These are phyloP conservation scores for Lepus townsendii DNA, from an alignment of 2,797 vertebrate genomes.

Conservation along the genomic window DNA sequence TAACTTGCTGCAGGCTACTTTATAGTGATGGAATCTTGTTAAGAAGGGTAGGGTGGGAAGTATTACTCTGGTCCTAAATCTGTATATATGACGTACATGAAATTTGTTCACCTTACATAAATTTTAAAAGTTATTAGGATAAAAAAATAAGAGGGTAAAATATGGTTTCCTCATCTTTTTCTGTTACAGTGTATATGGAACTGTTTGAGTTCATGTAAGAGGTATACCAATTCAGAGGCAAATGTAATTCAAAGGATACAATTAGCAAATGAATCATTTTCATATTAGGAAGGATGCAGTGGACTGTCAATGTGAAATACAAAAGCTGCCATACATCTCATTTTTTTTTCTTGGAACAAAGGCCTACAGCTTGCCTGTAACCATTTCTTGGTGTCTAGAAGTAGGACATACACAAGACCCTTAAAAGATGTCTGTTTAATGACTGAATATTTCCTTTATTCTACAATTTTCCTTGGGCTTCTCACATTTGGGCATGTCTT, in stretches of 20 bases:
- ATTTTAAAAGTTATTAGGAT: no score
- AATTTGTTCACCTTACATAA: no score
- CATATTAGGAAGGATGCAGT: background rate
- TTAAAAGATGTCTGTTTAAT: background rate
- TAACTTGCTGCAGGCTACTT: slow-evolving; percentile 66
- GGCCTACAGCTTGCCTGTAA: background rate
- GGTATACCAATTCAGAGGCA: background rate
- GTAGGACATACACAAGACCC: background rate
- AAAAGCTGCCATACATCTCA: background rate
- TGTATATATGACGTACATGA: no score
- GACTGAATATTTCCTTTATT: background rate
- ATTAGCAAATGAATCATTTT: background rate
- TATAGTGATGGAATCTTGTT: background rate
- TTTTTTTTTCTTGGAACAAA: slow-evolving; percentile 28
- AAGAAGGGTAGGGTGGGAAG: no score
- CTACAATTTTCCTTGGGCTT: background rate
- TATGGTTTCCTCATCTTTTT: slow-evolving; percentile 41
- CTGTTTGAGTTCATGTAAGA: background rate
- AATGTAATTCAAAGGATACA: background rate
- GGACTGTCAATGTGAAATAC: background rate
- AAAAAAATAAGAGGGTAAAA: slow-evolving; percentile 26
- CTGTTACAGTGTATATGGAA: slow-evolving; percentile 48
- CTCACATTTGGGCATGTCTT: background rate
- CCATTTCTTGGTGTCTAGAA: background rate
- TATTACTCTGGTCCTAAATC: no score